Percentiles rank a stretch among this genome's conserved stretches.
phyloP scores from a whole-genome alignment of 2,113 vertebrate species.

The Cavia porcellus region DNA sequence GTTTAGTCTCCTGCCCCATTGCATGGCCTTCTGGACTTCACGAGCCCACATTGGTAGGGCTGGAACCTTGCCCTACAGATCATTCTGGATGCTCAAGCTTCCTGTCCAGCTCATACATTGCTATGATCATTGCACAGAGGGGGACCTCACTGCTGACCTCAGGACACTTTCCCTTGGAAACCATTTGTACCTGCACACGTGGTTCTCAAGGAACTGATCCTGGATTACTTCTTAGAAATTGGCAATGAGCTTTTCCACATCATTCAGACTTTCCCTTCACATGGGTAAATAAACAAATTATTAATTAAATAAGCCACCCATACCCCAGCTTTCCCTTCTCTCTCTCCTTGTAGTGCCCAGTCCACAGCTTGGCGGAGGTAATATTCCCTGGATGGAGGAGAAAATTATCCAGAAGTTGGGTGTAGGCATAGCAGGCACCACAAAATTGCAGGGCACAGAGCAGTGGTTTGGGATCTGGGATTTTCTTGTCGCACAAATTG shows the following conservation, averaged over 20 bases:
- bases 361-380: background rate
- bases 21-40: fast-evolving
- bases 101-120: background rate
- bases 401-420: background rate
- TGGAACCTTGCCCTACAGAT: background rate
- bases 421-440: no score
- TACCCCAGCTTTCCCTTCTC: background rate
- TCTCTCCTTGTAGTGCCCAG: background rate
- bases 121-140: background rate
- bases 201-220: background rate
- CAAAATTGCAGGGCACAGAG: no score
- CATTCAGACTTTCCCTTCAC: background rate
- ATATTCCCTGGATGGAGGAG: background rate
- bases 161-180: background rate
- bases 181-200: background rate
- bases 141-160: fast-evolving
- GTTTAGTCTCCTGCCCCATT: no score
- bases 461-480: no score
- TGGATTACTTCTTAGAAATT: background rate
- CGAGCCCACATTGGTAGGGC: background rate
- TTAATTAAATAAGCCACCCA: background rate
- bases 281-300: background rate
- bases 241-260: no score
- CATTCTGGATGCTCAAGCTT: background rate
- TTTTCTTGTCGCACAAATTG: background rate